These are phyloP conservation scores for Acutogordius australiensis DNA, from an alignment of 2,888 invertebrate species.

Conservation along the genomic window DNA sequence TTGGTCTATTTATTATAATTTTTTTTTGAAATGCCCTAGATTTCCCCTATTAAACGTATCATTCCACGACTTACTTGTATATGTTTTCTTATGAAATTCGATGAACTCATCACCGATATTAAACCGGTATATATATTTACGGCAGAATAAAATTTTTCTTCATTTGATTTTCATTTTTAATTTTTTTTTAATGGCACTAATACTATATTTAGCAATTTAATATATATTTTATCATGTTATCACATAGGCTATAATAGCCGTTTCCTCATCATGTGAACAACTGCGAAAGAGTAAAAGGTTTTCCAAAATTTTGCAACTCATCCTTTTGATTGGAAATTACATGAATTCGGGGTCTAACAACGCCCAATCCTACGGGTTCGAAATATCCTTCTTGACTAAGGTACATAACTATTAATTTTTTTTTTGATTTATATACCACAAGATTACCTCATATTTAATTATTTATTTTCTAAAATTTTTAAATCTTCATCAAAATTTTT, in stretches of 20 bases:
- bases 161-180: no score
- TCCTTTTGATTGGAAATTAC: constrained; percentile 67
- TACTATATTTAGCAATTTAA: no score
- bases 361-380: constrained; percentile 73
- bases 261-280: constrained; percentile 50
- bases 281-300: constrained; percentile 42
- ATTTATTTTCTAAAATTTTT: no score
- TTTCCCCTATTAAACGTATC: constrained; percentile 58
- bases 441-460: no score
- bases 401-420: no score
- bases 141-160: no score
- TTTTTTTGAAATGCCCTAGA: constrained; percentile 24
- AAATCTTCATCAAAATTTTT: no score
- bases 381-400: constrained; percentile 76
- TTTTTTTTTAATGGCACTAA: no score
- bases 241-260: constrained; percentile 54
- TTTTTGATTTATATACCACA: no score
- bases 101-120: constrained; percentile 52
- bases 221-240: no score
- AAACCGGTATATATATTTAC: constrained; percentile 61
- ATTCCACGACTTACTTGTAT: constrained; percentile 55
- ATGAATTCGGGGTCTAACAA: constrained; percentile 83
- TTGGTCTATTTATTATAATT: no score
- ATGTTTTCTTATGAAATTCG: constrained; percentile 55
- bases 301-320: constrained; percentile 53